Evolutionary conservation across 2,888 invertebrate genomes (phyloP).

Genomic region (Drosophila quasianomalipes): DNA sequence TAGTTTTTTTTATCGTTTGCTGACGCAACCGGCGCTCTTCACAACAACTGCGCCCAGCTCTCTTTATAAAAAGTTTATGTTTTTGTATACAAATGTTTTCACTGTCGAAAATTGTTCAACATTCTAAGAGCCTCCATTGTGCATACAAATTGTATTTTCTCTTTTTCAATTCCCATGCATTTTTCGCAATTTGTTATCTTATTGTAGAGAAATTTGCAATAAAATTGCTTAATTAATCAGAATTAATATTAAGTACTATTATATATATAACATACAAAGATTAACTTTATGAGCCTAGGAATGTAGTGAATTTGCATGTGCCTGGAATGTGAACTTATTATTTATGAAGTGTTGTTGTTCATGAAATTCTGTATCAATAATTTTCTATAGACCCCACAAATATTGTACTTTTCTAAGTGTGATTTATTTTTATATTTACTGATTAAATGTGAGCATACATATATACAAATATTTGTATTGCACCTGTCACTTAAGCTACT

Average conservation of each 20-base stretch:
- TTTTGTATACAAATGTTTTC: slow-evolving; percentile 2
- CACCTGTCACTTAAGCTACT: slow-evolving; percentile 3
- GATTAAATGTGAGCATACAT: background rate
- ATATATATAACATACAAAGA: background rate
- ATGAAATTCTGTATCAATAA: background rate
- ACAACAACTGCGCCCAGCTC: slow-evolving; percentile 10
- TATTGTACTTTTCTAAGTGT: background rate
- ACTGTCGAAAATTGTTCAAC: background rate
- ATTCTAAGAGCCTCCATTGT: slow-evolving; percentile 10
- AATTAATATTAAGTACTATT: background rate
- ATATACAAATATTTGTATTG: background rate
- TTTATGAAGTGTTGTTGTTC: background rate
- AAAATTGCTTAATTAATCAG: background rate
- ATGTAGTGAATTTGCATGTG: background rate
- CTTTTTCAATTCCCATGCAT: background rate
- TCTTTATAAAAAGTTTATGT: slow-evolving; percentile 1
- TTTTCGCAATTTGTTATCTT: background rate
- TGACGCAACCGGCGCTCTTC: slow-evolving; percentile 8
- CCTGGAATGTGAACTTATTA: background rate
- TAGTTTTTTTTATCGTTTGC: background rate
- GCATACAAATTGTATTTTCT: background rate
- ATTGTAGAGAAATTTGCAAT: background rate
- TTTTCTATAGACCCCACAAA: background rate
- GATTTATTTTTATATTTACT: background rate
- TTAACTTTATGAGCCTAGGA: background rate